Evolutionary conservation across 2,113 vertebrate species (phyloP).

Genomic region (Tiliqua scincoides): DNA sequence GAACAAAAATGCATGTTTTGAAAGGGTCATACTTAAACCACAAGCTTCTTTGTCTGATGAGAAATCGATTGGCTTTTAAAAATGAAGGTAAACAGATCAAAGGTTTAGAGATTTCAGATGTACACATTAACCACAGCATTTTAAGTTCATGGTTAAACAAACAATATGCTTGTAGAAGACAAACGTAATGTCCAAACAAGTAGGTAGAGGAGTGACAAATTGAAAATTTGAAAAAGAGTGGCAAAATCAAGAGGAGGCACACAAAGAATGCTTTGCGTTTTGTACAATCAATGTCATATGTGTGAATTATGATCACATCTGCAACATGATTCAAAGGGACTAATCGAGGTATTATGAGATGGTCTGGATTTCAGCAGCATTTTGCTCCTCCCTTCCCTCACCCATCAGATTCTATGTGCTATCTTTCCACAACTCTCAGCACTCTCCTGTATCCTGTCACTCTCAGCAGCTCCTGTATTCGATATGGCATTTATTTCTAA

Average conservation of each 20-base stretch:
- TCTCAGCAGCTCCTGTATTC: too few species aligned
- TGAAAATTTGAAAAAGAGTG: too few species aligned
- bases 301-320: background rate
- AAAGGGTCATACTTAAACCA: slow-evolving; percentile 23
- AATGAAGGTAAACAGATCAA: slow-evolving; percentile 46
- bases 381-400: background rate
- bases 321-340: background rate
- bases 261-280: slow-evolving; percentile 32
- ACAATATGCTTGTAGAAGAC: slow-evolving; percentile 57
- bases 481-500: too few species aligned
- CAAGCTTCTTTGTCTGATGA: slow-evolving; percentile 12
- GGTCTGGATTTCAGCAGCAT: background rate
- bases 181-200: slow-evolving; percentile 47
- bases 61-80: slow-evolving; percentile 59
- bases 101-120: slow-evolving; percentile 34
- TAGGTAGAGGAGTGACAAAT: slow-evolving; percentile 51
- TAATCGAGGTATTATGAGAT: background rate
- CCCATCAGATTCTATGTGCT: background rate
- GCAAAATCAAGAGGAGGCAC: background rate
- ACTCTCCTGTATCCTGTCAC: too few species aligned
- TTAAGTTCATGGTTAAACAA: slow-evolving; percentile 41
- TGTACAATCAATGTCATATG: slow-evolving; percentile 24
- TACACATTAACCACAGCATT: background rate
- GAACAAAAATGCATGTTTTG: background rate
- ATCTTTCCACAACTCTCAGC: background rate